Percentiles rank a stretch among this genome's conserved stretches.
Evolutionary conservation across 2,797 vertebrate species (phyloP).

Genomic region (Sebastes minor): DNA sequence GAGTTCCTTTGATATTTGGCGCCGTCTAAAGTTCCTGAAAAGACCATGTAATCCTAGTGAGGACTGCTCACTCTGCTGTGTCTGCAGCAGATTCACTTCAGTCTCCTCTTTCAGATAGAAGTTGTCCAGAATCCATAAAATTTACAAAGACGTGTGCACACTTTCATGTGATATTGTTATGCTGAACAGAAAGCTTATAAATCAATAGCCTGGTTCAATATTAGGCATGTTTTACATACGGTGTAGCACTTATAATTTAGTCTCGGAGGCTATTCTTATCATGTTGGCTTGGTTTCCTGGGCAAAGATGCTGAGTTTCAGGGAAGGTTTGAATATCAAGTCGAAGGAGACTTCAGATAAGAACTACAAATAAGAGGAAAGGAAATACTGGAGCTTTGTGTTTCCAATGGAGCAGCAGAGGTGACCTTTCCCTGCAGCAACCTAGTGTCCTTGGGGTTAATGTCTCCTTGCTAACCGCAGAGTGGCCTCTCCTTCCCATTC

Average conservation of each 20-base stretch:
- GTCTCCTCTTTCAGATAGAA: constrained; percentile 3
- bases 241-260: not conserved
- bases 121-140: constrained; percentile 11
- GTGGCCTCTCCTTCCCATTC: constrained; percentile 1
- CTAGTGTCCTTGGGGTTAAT: constrained; percentile 49
- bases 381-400: constrained; percentile 34
- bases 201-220: constrained; percentile 34
- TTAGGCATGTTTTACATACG: constrained; percentile 3
- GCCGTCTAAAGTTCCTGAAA: constrained; percentile 30
- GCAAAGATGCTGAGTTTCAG: constrained; percentile 16
- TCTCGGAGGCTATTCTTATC: constrained; percentile 42
- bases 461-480: constrained; percentile 41
- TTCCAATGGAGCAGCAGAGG: constrained; percentile 39
- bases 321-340: constrained; percentile 39
- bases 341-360: constrained; percentile 40
- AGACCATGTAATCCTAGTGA: constrained; percentile 9
- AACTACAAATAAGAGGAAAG: constrained; percentile 33
- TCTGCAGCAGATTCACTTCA: constrained; percentile 1
- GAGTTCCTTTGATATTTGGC: constrained; percentile 44
- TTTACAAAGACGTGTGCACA: not conserved
- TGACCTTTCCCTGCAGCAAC: constrained; percentile 58
- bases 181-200: constrained; percentile 6
- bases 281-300: constrained; percentile 9
- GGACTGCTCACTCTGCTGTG: not conserved
- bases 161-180: not conserved